phyloP scores from a whole-genome alignment of 2,113 vertebrate genomes.

The Vulpes vulpes region DNA sequence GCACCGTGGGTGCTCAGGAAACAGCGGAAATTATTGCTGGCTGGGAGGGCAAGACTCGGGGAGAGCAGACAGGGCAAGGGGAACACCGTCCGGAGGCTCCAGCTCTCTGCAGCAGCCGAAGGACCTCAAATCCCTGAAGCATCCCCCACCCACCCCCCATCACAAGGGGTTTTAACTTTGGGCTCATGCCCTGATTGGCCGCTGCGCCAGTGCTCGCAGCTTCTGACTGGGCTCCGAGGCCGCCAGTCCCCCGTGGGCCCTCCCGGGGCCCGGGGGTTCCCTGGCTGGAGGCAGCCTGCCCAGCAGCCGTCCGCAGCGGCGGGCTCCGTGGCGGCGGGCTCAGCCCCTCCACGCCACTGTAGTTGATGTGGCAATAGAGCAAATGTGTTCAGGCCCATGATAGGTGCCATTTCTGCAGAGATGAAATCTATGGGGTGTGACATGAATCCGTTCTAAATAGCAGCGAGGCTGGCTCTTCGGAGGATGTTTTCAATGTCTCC shows the following conservation, averaged over 20 bases:
- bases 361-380: background rate
- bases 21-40: background rate
- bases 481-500: constrained; percentile 49
- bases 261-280: too few species aligned
- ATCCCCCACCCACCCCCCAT: background rate
- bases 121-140: background rate
- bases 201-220: too few species aligned
- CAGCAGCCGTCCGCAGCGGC: too few species aligned
- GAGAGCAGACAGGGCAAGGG: background rate
- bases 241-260: background rate
- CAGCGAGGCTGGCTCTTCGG: constrained; percentile 49
- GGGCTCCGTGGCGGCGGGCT: accelerated
- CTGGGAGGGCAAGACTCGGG: background rate
- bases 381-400: background rate
- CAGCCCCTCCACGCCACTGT: accelerated
- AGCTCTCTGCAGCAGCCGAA: background rate
- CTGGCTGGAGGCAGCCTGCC: too few species aligned
- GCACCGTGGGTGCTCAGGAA: background rate
- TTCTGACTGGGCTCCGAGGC: background rate
- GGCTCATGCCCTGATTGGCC: background rate
- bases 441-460: constrained; percentile 55
- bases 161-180: background rate
- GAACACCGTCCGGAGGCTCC: background rate
- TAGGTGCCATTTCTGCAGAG: constrained; percentile 25
- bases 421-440: constrained; percentile 73